phyloP scores from a whole-genome alignment of 2,888 invertebrate genomes.

The Volucella bombylans region DNA sequence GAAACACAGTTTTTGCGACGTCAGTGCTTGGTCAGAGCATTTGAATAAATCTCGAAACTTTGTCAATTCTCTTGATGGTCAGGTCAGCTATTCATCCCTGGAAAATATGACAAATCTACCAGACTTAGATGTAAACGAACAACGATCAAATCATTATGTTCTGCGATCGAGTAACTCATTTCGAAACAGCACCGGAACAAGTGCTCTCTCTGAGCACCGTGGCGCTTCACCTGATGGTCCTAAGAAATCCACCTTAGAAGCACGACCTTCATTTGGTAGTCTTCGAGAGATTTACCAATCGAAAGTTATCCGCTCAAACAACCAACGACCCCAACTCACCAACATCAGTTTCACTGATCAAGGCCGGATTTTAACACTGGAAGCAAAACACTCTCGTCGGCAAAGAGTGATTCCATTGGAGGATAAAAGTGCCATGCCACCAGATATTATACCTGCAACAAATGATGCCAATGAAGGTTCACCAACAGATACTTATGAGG shows the following conservation, averaged over 20 bases:
- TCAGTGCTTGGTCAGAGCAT: conserved; percentile 84
- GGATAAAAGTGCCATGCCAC: conserved; percentile 83
- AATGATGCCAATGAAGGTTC: conserved; percentile 59
- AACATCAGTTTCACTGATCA: conserved; percentile 81
- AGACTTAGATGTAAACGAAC: conserved; percentile 76
- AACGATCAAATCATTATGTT: conserved; percentile 84
- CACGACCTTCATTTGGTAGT: conserved; percentile 84
- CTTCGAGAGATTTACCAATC: conserved; percentile 90
- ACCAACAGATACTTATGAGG: conserved; percentile 80
- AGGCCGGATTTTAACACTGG: conserved; percentile 87
- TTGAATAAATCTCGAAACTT: conserved; percentile 82
- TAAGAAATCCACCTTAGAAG: conserved; percentile 57
- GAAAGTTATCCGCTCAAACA: conserved; percentile 83
- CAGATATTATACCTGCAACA: conserved; percentile 85
- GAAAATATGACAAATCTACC: conserved; percentile 78
- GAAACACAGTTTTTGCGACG: conserved; percentile 83
- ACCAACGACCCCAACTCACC: conserved; percentile 80
- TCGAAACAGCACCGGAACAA: conserved; percentile 82
- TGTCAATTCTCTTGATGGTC: conserved; percentile 77
- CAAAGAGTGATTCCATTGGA: conserved; percentile 83
- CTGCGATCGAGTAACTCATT: conserved; percentile 89
- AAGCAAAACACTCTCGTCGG: conserved; percentile 88
- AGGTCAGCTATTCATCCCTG: conserved; percentile 74
- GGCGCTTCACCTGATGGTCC: conserved; percentile 34
- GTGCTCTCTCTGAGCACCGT: conserved; percentile 4